Percentiles rank a stretch among this genome's conserved stretches.
Evolutionary conservation across 1,140 invertebrate genomes (phyloP).

Genomic region (Drosophila eugracilis): DNA sequence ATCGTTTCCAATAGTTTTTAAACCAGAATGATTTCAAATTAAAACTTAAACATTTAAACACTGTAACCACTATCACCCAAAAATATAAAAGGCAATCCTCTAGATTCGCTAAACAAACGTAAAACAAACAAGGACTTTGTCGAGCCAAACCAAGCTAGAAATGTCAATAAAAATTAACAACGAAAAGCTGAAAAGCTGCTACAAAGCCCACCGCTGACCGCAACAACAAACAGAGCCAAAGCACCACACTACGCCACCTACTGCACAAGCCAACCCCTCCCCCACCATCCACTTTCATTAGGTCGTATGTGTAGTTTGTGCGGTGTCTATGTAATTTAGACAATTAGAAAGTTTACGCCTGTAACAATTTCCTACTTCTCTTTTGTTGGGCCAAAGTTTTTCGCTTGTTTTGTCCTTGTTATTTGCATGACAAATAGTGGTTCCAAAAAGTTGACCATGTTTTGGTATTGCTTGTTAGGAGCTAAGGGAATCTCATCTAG

Average conservation of each 20-base stretch:
- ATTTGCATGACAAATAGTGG: slow-evolving; percentile 72
- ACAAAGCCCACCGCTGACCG: slow-evolving; percentile 35
- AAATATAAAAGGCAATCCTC: slow-evolving; percentile 6
- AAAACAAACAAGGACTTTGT: slow-evolving; percentile 15
- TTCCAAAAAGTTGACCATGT: slow-evolving; percentile 35
- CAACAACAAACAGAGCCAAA: slow-evolving; percentile 14
- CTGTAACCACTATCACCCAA: too few relatives aligned
- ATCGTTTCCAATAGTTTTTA: too few relatives aligned
- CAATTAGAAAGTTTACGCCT: slow-evolving; percentile 74
- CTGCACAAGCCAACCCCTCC: neutral
- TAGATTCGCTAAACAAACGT: slow-evolving; percentile 10
- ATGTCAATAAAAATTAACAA: slow-evolving; percentile 67
- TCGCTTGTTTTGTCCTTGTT: slow-evolving; percentile 55
- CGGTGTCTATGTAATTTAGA: slow-evolving; percentile 72
- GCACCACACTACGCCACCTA: slow-evolving; percentile 9
- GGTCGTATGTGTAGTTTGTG: slow-evolving; percentile 45
- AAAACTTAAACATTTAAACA: too few relatives aligned
- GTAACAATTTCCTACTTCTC: slow-evolving; percentile 62
- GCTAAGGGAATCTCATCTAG: slow-evolving; percentile 4
- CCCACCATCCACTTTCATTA: slow-evolving; percentile 23
- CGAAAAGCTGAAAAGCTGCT: slow-evolving; percentile 65
- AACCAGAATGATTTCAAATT: neutral
- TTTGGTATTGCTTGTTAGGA: slow-evolving; percentile 19
- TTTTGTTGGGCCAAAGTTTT: slow-evolving; percentile 39
- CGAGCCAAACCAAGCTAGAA: slow-evolving; percentile 10